These are phyloP conservation scores for Molanna angustata DNA, from an alignment of 2,888 invertebrate genomes.

Conservation along the genomic window DNA sequence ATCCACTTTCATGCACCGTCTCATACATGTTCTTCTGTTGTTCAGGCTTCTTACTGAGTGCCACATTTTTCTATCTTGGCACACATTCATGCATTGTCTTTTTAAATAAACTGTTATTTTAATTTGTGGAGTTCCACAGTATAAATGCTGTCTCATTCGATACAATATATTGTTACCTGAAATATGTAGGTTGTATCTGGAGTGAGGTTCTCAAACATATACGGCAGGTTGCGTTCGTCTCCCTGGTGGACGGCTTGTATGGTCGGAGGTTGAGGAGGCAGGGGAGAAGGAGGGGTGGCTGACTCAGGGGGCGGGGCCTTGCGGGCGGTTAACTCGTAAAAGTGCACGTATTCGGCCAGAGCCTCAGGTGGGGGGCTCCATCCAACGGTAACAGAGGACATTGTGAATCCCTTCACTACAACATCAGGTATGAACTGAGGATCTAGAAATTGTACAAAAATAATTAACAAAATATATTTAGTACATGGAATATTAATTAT, in stretches of 20 bases:
- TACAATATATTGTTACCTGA: too few relatives aligned
- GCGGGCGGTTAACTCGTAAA: constrained; percentile 66
- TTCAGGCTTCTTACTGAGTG: too few relatives aligned
- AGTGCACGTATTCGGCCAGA: constrained; percentile 69
- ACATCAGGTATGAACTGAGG: constrained; percentile 78
- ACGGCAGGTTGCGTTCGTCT: constrained; percentile 64
- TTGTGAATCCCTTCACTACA: constrained; percentile 60
- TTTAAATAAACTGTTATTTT: too few relatives aligned
- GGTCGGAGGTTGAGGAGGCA: constrained; percentile 37
- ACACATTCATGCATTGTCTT: too few relatives aligned
- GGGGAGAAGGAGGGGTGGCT: too few relatives aligned
- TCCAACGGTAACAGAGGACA: constrained; percentile 76
- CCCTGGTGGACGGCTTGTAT: constrained; percentile 63
- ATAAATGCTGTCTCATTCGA: too few relatives aligned
- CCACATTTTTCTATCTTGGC: too few relatives aligned
- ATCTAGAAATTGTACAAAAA: constrained; percentile 50
- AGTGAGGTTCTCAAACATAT: constrained; percentile 74
- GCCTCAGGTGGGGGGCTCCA: constrained; percentile 69
- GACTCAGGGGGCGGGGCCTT: constrained; percentile 53
- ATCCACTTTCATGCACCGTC: too few relatives aligned
- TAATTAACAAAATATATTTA: background rate
- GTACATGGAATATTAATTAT: too few relatives aligned
- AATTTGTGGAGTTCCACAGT: too few relatives aligned
- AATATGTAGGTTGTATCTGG: constrained; percentile 80
- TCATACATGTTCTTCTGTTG: too few relatives aligned